These are phyloP conservation scores for Phasianus colchicus DNA, from an alignment of 2,113 vertebrate species.

Conservation along the genomic window DNA sequence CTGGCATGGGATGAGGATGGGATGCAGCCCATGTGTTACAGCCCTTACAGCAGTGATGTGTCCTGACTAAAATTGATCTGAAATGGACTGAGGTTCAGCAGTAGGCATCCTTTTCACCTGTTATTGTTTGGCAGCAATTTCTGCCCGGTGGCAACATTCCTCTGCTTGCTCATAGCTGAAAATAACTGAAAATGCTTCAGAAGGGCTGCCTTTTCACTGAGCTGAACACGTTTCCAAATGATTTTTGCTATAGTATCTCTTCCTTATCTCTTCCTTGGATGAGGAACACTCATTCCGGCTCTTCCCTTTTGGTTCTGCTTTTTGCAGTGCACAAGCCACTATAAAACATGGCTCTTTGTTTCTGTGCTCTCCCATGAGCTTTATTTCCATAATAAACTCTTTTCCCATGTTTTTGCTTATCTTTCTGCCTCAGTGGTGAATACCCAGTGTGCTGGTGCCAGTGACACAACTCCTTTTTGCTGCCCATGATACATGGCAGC, in stretches of 20 bases:
- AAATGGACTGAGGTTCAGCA: constrained; percentile 10
- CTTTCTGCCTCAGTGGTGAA: constrained; percentile 60
- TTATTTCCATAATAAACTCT: constrained; percentile 55
- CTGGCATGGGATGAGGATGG: neutral
- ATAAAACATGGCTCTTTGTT: constrained; percentile 29
- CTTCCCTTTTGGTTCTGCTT: neutral
- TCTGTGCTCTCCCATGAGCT: constrained; percentile 21
- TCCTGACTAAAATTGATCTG: constrained; percentile 3
- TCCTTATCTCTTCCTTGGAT: neutral
- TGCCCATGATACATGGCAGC: neutral
- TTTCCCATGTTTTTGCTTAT: neutral
- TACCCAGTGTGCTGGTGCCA: neutral
- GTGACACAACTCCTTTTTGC: neutral
- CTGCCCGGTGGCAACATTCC: constrained; percentile 19
- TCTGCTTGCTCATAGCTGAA: constrained; percentile 46
- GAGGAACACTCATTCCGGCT: neutral
- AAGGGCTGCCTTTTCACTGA: constrained; percentile 54
- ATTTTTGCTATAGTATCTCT: neutral
- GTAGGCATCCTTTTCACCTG: constrained; percentile 8
- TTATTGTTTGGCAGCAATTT: constrained; percentile 45
- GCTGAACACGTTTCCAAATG: constrained; percentile 35
- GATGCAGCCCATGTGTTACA: neutral
- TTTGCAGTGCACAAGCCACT: neutral
- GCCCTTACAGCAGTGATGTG: neutral
- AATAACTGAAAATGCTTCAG: constrained; percentile 45